Base-by-base conservation (phyloP, 2,113 vertebrate genomes). In the Acinonyx jubatus region DNA sequence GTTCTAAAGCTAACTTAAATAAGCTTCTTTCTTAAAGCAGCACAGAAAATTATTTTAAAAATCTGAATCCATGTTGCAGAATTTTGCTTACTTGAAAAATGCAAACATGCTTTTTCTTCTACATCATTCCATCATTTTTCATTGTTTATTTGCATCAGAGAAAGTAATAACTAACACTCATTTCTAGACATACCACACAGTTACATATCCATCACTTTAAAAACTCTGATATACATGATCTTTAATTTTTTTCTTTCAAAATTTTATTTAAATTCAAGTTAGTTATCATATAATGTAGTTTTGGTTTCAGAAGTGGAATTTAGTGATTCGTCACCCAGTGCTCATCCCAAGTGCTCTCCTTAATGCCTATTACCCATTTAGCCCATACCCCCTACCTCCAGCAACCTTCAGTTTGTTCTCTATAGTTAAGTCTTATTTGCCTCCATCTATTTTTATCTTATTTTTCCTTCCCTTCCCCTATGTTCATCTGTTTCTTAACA, bases 111-210 rank as follows among this genome's bases (percentile, higher is more conserved):
- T 52, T 96, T 94, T 88, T 69, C 65, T 11, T 74, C 45, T 52
- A 68, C 4, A 29, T 87, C 61, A 7, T 78, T 78, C 29, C 63
- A 45, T 90, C 1, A 52, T 96, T 92, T 94, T 74, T 65, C 6
- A 31, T 87, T 89, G 12, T 55, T 97, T 81, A 85, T 96, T 96
- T 97, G 76, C 50, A 74, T 94, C 65, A 90, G 23, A 87, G 29
- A 7, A 98, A 38, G 94, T 91, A 71, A 85, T 86, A 36, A 27
- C 61, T 94, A 55, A 74, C 71, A 73, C 27, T 45, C 5, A 81
- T 65, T 85, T 73, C n/a, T 68, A 79, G 96, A 73, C 15, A 71
- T 84, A 95, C 21, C n/a, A 57, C 79, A 18, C 2, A 48, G 19
- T 92, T 83, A 14, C 27, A 33, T 85, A 61, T 29, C 14, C 9